Conservation (phyloP, 2,113 vertebrate species). For the Athene cunicularia region DNA sequence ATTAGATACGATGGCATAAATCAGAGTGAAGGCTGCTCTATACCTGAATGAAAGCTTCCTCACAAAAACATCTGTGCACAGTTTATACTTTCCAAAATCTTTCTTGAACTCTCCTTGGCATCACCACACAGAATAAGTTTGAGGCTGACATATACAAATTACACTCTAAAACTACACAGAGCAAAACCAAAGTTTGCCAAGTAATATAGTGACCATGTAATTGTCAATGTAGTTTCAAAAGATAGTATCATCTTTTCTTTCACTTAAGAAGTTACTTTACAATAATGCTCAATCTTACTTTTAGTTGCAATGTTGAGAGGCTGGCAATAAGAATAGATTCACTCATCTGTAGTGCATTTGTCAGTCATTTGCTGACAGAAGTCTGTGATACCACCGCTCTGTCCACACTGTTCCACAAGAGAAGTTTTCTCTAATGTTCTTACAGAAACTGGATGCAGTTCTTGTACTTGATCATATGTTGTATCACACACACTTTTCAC, state of each 20-base stretch:
- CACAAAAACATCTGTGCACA: neutral
- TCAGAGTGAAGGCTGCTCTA: neutral
- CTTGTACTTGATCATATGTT: neutral
- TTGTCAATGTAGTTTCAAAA: neutral
- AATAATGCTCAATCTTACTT: neutral
- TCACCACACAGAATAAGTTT: neutral
- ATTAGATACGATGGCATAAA: neutral
- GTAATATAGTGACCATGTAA: neutral
- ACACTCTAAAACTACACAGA: neutral
- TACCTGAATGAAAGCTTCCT: neutral
- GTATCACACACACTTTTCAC: neutral
- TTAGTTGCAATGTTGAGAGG: neutral
- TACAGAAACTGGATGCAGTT: neutral
- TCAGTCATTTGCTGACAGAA: conserved; percentile 82
- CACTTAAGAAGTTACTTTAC: neutral
- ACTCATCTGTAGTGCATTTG: conserved; percentile 82
- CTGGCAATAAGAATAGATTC: neutral
- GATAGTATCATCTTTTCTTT: neutral
- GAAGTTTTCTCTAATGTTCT: neutral
- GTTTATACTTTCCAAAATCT: neutral
- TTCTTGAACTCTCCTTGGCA: neutral
- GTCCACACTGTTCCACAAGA: conserved; percentile 34
- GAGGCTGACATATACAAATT: neutral
- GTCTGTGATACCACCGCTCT: conserved; percentile 72
- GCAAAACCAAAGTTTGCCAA: neutral